Percentiles rank a stretch among this genome's conserved stretches.
Evolutionary conservation across 2,888 invertebrate genomes (phyloP).

Genomic region (Dryobotodes eremita): DNA sequence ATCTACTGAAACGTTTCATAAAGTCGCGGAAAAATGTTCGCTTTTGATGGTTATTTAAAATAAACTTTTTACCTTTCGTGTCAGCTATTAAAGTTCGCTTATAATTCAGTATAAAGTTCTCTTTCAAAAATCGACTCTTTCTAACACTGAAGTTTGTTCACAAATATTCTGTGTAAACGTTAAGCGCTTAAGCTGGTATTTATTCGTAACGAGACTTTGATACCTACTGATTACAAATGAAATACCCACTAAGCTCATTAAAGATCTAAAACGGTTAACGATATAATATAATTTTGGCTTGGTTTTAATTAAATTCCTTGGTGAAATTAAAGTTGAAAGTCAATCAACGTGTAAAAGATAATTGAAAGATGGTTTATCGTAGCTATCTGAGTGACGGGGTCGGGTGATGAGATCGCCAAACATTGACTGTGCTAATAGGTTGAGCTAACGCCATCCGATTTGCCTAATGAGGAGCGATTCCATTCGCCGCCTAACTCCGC

Average conservation of each 20-base stretch:
- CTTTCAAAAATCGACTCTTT: slow-evolving; percentile 63
- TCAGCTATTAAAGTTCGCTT: slow-evolving; percentile 70
- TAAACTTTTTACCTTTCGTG: slow-evolving; percentile 70
- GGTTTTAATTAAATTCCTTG: slow-evolving; percentile 64
- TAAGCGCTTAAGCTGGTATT: slow-evolving; percentile 59
- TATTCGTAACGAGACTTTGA: slow-evolving; percentile 56
- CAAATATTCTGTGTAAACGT: slow-evolving; percentile 61
- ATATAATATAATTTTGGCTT: slow-evolving; percentile 59
- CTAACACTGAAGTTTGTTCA: slow-evolving; percentile 51
- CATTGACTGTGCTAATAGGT: slow-evolving; percentile 88
- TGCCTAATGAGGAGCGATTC: slow-evolving; percentile 88
- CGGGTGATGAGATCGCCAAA: slow-evolving; percentile 85
- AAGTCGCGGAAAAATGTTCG: slow-evolving; percentile 86
- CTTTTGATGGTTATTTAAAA: slow-evolving; percentile 77
- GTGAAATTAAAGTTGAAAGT: slow-evolving; percentile 64
- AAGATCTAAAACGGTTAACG: slow-evolving; percentile 59
- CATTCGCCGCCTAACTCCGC: slow-evolving; percentile 77
- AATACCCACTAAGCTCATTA: slow-evolving; percentile 61
- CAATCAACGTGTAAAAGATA: slow-evolving; percentile 70
- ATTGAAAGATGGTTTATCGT: slow-evolving; percentile 70
- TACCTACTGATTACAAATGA: slow-evolving; percentile 60
- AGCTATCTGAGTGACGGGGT: slow-evolving; percentile 75
- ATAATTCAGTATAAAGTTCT: slow-evolving; percentile 66
- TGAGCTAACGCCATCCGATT: slow-evolving; percentile 86
- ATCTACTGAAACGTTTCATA: slow-evolving; percentile 89